These are phyloP conservation scores for Caenorhabditis remanei DNA, from an alignment of 1,140 invertebrate genomes.

Conservation along the genomic window DNA sequence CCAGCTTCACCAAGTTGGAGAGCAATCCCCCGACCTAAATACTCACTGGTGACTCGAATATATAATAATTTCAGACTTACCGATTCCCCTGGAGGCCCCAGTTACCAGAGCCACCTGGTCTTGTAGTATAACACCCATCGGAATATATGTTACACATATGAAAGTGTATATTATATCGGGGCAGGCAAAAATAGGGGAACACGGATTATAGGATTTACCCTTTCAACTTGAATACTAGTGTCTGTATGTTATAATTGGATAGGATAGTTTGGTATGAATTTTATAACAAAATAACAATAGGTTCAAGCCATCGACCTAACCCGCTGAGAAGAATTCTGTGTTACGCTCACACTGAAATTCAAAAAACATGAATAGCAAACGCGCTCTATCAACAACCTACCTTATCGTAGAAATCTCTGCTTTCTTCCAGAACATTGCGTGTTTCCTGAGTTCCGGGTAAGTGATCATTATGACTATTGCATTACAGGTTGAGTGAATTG, in stretches of 20 bases:
- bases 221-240: not conserved
- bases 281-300: not conserved
- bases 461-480: not conserved
- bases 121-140: slow-evolving; percentile 64
- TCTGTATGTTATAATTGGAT: slow-evolving; percentile 34
- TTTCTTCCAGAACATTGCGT: slow-evolving; percentile 22
- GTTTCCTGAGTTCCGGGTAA: not conserved
- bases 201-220: slow-evolving; percentile 41
- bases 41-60: not conserved
- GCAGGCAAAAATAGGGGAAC: not conserved
- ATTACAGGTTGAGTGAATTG: not conserved
- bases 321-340: not conserved
- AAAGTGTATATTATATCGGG: not conserved
- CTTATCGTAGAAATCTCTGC: not conserved
- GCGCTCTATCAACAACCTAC: not conserved
- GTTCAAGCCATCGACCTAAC: not conserved
- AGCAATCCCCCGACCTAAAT: slow-evolving; percentile 57
- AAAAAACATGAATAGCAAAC: not conserved
- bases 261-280: not conserved
- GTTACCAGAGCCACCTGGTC: slow-evolving; percentile 79
- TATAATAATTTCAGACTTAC: slow-evolving; percentile 49
- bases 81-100: slow-evolving; percentile 78
- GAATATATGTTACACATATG: not conserved
- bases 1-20: slow-evolving; percentile 62
- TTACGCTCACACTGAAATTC: slow-evolving; percentile 1